Evolutionary conservation across 1,140 invertebrate genomes (phyloP), one percentile per base, ranked within the genome.

Genomic region (Lutraria rhynchaena): DNA sequence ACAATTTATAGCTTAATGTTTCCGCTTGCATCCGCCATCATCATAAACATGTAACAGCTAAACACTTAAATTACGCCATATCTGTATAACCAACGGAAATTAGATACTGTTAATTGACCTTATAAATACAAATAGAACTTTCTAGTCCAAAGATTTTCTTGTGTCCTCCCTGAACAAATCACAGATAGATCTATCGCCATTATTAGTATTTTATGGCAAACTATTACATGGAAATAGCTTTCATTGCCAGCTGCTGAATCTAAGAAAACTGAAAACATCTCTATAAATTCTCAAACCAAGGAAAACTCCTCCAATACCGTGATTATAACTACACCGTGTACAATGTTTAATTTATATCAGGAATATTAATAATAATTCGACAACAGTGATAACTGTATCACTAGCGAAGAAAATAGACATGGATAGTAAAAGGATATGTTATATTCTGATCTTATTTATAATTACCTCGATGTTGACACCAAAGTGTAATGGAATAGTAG

Each of bases 21-120:
- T 67, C 35, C 41, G 5, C 4, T 67, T 67, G 63, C 63, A 67
- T 67, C 63, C 49, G 63, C 24, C 19, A 49, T 67, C 24, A 41
- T 41, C 7, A 67, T 67, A 67, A 67, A 67, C 19, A 67, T 7
- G 31, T 67, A 67, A 29, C 29, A 37, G n/a, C 4, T 15, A 41
- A 19, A 19, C 41, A 46, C 29, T 49, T 67, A 31, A 67, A 67
- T 67, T 37, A 41, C 22, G 1, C 22, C 22, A 49, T 67, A 46
- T 67, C 13, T 15, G 13, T 27, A 31, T 15, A 29, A 24, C 11
- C 11, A 22, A 19, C 63, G 63, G 63, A 67, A 67, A 67, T 67
- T 67, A 49, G 7, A 22, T 24, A 24, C 44, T 22, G 19, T 49
- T 65, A 31, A 67, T 67, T 49, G 63, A 67, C 41, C 27, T 3